These are phyloP conservation scores for Drosophila niveifrons DNA, from an alignment of 2,888 invertebrate species.

Conservation along the genomic window DNA sequence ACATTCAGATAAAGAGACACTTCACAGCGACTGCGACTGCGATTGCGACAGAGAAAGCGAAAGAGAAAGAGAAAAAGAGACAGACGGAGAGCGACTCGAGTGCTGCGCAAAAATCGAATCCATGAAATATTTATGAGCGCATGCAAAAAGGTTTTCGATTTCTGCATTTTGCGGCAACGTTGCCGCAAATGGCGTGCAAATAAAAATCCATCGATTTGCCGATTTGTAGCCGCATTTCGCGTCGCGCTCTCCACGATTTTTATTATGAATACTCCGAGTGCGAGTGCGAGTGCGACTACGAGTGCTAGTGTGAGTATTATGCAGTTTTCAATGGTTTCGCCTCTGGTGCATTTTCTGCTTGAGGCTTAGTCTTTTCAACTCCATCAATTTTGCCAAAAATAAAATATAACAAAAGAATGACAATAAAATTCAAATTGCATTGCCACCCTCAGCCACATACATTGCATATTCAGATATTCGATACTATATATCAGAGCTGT, in stretches of 20 bases:
- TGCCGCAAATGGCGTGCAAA: conserved; percentile 60
- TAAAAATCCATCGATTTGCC: conserved; percentile 65
- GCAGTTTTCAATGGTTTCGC: conserved; percentile 43
- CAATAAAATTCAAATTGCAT: conserved; percentile 44
- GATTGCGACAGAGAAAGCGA: conserved; percentile 3
- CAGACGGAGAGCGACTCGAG: conserved; percentile 40
- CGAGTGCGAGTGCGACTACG: not conserved
- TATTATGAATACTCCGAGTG: conserved; percentile 36
- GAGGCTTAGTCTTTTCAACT: conserved; percentile 40
- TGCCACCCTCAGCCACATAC: not conserved
- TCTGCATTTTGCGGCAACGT: conserved; percentile 57
- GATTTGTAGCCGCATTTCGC: conserved; percentile 55
- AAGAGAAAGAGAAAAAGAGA: conserved; percentile 8
- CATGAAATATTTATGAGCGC: conserved; percentile 79
- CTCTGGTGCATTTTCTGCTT: conserved; percentile 31
- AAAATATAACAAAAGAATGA: conserved; percentile 19
- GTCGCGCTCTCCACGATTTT: conserved; percentile 16
- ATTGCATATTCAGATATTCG: conserved; percentile 10
- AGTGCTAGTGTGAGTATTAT: conserved; percentile 34
- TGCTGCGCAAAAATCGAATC: conserved; percentile 72
- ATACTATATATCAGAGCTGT: conserved; percentile 6
- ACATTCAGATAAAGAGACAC: conserved; percentile 10
- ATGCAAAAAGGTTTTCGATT: conserved; percentile 65
- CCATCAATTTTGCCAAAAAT: conserved; percentile 31
- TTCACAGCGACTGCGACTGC: not conserved